phyloP scores from a whole-genome alignment of 2,113 vertebrate species.

The Chaetodon trifascialis region DNA sequence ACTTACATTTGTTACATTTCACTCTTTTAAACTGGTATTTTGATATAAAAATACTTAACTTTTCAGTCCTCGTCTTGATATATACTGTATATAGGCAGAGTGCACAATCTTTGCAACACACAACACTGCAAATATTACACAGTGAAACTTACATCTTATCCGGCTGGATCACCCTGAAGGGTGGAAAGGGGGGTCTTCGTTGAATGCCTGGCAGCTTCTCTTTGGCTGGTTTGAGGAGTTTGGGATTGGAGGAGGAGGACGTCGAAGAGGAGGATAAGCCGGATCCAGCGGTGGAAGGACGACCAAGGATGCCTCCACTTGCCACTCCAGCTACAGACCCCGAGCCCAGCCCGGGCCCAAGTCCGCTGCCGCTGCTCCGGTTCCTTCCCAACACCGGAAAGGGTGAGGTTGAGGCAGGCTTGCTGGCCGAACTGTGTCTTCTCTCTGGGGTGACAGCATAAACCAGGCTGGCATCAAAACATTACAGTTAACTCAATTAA shows the following conservation, averaged over 20 bases:
- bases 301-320: constrained; percentile 85
- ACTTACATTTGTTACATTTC: too few relatives aligned
- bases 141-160: constrained; percentile 92
- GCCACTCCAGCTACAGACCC: constrained; percentile 79
- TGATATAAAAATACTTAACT: neutral
- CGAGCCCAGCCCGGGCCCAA: constrained; percentile 72
- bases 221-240: constrained; percentile 96
- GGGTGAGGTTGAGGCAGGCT: constrained; percentile 87
- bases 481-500: neutral
- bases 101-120: neutral
- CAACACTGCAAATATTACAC: neutral
- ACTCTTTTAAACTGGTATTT: neutral
- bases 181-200: constrained; percentile 90
- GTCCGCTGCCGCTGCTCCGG: constrained; percentile 85
- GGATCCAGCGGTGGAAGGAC: constrained; percentile 80
- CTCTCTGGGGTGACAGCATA: constrained; percentile 85
- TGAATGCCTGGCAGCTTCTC: constrained; percentile 91
- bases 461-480: constrained; percentile 42
- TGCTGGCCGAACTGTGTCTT: constrained; percentile 95
- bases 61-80: neutral
- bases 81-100: neutral
- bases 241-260: constrained; percentile 89
- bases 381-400: constrained; percentile 89
- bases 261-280: constrained; percentile 83
- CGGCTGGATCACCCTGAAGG: constrained; percentile 87